Conservation (phyloP, 2,113 vertebrate genomes). For the Onychostoma macrolepis region DNA sequence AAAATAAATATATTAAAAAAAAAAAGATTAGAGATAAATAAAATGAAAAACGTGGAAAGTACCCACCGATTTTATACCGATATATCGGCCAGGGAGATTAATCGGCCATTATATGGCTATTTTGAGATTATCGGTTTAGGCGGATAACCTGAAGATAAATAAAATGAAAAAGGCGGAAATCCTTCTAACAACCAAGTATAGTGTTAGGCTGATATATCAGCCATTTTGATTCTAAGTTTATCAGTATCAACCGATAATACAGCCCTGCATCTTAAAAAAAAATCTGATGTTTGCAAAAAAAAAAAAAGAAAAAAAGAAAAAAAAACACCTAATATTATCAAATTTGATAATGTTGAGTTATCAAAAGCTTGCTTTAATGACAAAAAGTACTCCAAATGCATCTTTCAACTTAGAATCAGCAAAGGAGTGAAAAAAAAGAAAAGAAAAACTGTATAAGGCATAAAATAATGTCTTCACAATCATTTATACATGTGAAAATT, state of each 20-base stretch:
- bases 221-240: neutral
- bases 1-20: neutral
- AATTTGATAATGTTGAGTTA: too few relatives aligned
- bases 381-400: too few relatives aligned
- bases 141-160: neutral
- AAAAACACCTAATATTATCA: too few relatives aligned
- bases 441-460: too few relatives aligned
- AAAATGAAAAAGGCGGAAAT: neutral
- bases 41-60: neutral
- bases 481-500: too few relatives aligned
- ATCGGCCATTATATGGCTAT: neutral
- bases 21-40: neutral
- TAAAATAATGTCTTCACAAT: too few relatives aligned
- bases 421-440: too few relatives aligned
- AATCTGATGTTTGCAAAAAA: too few relatives aligned
- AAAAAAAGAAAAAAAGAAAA: neutral
- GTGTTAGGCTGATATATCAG: neutral
- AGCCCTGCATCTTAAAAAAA: neutral
- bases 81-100: neutral
- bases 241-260: neutral
- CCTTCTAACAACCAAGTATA: neutral
- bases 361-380: too few relatives aligned
- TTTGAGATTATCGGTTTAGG: neutral
- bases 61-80: neutral
- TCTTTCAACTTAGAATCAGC: too few relatives aligned